Conservation (phyloP, 2,797 vertebrate genomes). For the Anguilla pacifica region DNA sequence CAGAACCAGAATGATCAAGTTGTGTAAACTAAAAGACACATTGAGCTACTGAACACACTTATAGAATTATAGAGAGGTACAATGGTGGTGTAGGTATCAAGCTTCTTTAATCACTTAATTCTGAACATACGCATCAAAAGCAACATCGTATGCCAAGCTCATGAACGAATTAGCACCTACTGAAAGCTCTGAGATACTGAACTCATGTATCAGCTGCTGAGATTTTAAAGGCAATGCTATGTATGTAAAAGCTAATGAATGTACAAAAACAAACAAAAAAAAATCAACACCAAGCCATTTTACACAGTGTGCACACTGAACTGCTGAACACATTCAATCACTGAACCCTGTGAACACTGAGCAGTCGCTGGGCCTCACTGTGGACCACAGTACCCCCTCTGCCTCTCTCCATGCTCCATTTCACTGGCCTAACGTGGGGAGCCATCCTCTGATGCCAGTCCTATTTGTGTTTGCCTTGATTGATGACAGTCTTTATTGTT, state of each 20-base stretch:
- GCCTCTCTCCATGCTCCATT: neutral
- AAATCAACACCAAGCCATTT: neutral
- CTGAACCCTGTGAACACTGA: neutral
- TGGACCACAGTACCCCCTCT: neutral
- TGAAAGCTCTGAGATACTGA: neutral
- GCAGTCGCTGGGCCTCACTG: neutral
- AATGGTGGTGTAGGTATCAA: neutral
- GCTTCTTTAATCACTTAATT: neutral
- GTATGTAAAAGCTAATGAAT: neutral
- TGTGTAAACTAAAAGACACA: neutral
- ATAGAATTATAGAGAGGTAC: neutral
- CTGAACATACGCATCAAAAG: neutral
- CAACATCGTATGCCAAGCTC: neutral
- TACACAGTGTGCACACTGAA: neutral
- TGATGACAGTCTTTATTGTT: neutral
- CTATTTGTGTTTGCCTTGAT: neutral
- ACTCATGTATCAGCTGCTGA: neutral
- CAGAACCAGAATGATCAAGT: conserved; percentile 1
- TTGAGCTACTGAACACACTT: neutral
- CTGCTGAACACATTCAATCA: neutral
- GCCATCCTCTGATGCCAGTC: neutral
- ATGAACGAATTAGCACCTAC: neutral
- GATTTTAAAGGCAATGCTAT: neutral
- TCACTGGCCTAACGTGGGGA: neutral
- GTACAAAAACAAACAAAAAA: neutral